phyloP scores from a whole-genome alignment of 2,797 vertebrate species.

The Oryzias sinensis region DNA sequence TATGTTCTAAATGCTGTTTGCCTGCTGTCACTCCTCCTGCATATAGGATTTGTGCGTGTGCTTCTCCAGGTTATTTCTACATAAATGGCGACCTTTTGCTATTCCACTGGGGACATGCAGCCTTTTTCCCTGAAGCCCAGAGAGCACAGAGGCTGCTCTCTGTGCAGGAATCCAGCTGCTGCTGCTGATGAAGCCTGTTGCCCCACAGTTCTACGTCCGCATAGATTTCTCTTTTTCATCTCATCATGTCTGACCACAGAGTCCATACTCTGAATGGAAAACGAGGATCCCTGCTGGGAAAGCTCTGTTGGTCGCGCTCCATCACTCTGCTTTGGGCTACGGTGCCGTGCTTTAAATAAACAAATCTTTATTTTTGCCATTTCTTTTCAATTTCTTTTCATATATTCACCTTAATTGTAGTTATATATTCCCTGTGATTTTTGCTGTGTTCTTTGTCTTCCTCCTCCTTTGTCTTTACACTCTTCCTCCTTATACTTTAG shows the following conservation, averaged over 20 bases:
- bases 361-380: no score
- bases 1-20: not conserved
- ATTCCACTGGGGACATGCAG: constrained; percentile 28
- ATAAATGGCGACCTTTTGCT: constrained; percentile 49
- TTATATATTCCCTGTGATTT: no score
- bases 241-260: constrained; percentile 10
- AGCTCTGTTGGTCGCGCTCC: constrained; percentile 17
- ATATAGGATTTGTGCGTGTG: constrained; percentile 16
- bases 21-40: constrained; percentile 11
- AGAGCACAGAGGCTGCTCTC: constrained; percentile 33
- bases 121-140: constrained; percentile 23
- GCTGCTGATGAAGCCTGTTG: constrained; percentile 21
- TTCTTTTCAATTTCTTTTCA: no score
- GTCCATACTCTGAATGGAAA: constrained; percentile 8
- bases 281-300: constrained; percentile 7
- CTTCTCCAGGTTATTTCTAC: constrained; percentile 28
- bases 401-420: no score
- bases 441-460: no score
- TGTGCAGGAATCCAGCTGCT: constrained; percentile 10
- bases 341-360: not conserved
- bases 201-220: constrained; percentile 7
- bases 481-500: no score
- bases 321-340: constrained; percentile 4
- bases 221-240: constrained; percentile 3
- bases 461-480: no score